Evolutionary conservation across 1,140 invertebrate species (phyloP).

Genomic region (Pinna nobilis): DNA sequence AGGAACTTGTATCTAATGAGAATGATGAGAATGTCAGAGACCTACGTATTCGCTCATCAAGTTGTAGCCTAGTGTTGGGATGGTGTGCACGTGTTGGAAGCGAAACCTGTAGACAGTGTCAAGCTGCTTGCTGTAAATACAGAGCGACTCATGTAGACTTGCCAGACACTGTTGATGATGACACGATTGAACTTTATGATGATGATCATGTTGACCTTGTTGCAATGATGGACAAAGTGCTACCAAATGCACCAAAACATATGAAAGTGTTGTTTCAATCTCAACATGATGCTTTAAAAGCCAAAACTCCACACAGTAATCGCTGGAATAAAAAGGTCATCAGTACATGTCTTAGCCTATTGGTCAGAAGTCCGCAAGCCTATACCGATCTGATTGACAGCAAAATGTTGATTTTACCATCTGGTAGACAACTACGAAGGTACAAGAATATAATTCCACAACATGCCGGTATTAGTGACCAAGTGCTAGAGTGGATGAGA

Average conservation of each 20-base stretch:
- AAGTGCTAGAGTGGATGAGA: conserved; percentile 23
- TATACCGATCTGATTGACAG: conserved; percentile 23
- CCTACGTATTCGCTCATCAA: no score
- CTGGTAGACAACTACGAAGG: conserved; percentile 6
- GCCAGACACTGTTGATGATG: conserved; percentile 1
- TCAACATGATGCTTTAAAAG: conserved; percentile 13
- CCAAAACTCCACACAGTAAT: conserved; percentile 5
- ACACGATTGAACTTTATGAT: conserved; percentile 1
- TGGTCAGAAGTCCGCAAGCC: conserved; percentile 8
- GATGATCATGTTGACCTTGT: conserved; percentile 5
- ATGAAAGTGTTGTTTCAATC: conserved; percentile 22
- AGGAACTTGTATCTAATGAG: not conserved
- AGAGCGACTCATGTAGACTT: no score
- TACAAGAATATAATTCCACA: conserved; percentile 27
- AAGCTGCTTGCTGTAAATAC: no score
- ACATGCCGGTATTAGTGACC: conserved; percentile 18
- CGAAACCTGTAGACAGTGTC: no score
- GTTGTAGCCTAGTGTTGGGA: no score
- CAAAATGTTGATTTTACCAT: conserved; percentile 19
- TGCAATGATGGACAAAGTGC: conserved; percentile 12
- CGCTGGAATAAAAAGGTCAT: conserved; percentile 29
- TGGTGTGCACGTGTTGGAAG: no score
- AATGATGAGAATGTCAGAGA: not conserved
- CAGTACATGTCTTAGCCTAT: conserved; percentile 13
- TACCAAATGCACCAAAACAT: conserved; percentile 17